phyloP scores from a whole-genome alignment of 2,113 vertebrate species.

The Otolemur garnettii region DNA sequence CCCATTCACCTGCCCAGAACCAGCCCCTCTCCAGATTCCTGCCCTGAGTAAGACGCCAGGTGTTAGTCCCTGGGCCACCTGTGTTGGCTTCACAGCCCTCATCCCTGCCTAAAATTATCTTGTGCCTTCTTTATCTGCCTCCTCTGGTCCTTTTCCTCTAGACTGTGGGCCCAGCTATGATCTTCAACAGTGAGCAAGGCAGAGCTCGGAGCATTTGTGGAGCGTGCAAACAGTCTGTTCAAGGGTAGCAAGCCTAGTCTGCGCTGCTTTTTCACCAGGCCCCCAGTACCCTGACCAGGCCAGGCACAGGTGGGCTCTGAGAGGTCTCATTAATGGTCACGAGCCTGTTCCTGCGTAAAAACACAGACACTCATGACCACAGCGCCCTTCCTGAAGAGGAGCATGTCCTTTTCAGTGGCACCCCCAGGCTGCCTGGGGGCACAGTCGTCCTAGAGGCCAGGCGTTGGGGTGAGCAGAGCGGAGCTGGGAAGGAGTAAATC shows the following conservation, averaged over 20 bases:
- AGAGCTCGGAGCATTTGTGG: no score
- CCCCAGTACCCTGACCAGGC: background rate
- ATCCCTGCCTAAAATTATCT: background rate
- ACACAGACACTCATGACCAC: background rate
- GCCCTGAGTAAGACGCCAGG: background rate
- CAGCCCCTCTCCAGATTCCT: background rate
- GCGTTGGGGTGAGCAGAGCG: rapidly evolving
- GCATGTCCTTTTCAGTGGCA: background rate
- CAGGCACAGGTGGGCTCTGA: no score
- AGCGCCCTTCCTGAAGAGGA: rapidly evolving
- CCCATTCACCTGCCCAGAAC: background rate
- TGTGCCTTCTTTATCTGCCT: background rate
- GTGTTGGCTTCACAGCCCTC: background rate
- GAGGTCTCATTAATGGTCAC: background rate
- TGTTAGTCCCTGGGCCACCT: background rate
- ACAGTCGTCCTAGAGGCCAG: background rate
- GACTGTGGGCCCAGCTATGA: rapidly evolving
- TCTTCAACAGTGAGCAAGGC: background rate
- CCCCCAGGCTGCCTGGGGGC: rapidly evolving
- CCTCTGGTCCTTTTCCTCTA: background rate
- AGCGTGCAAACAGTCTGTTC: background rate
- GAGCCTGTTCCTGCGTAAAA: rapidly evolving
- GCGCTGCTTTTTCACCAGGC: no score
- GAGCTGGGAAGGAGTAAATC: background rate
- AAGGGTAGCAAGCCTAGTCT: rapidly evolving